These are phyloP conservation scores for Drosophila rellima DNA, from an alignment of 2,888 invertebrate genomes.

Conservation along the genomic window DNA sequence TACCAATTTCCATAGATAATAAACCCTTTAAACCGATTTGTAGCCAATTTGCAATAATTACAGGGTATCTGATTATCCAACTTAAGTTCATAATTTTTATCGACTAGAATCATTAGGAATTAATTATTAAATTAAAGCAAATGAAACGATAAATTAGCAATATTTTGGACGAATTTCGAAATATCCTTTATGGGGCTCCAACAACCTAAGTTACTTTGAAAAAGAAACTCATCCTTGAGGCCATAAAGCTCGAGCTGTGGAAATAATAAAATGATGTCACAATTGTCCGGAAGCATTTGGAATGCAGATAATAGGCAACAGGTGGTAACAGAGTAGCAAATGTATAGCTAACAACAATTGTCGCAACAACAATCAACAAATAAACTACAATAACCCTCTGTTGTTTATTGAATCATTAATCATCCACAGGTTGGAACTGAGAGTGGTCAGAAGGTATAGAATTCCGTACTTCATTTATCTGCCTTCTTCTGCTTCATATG, in stretches of 20 bases:
- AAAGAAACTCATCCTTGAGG: background rate
- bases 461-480: conserved; percentile 44
- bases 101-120: conserved; percentile 6
- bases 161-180: background rate
- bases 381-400: conserved; percentile 16
- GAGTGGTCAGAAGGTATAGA: background rate
- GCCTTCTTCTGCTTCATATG: conserved; percentile 75
- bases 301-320: conserved; percentile 2
- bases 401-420: conserved; percentile 22
- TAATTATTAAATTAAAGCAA: conserved; percentile 29
- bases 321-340: conserved; percentile 48
- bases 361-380: conserved; percentile 25
- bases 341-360: conserved; percentile 53
- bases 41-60: background rate
- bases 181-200: background rate
- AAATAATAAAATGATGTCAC: conserved; percentile 11
- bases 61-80: conserved; percentile 7
- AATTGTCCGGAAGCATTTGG: conserved; percentile 64
- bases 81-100: conserved; percentile 33
- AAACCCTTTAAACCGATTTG: background rate
- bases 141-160: conserved; percentile 3
- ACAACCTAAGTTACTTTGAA: background rate
- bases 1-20: background rate
- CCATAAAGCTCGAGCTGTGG: background rate
- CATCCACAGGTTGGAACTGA: conserved; percentile 5